These are phyloP conservation scores for Alethe diademata DNA, from an alignment of 2,113 vertebrate species.

Conservation along the genomic window DNA sequence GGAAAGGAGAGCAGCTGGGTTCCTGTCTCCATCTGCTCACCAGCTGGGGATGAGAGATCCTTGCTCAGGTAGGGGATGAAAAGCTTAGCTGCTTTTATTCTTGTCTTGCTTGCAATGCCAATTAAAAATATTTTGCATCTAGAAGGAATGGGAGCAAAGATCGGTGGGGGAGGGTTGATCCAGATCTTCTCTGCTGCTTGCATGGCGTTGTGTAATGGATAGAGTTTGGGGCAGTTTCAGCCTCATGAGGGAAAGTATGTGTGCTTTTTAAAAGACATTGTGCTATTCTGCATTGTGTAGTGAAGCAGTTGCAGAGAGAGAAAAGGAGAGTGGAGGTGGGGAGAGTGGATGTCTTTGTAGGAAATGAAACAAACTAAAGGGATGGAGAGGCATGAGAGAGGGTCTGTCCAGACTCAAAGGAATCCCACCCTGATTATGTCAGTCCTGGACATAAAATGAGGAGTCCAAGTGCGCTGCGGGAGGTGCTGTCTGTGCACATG, in stretches of 20 bases:
- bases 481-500: not conserved
- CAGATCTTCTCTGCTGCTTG: not conserved
- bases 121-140: conserved; percentile 42
- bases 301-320: not conserved
- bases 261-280: conserved; percentile 7
- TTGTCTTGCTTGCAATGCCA: not conserved
- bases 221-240: conserved; percentile 10
- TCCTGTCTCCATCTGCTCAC: conserved; percentile 45
- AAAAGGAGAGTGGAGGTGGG: not conserved
- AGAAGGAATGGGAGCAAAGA: not conserved
- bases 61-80: conserved; percentile 59
- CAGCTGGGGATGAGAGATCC: conserved; percentile 56
- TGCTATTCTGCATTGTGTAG: not conserved
- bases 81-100: conserved; percentile 38
- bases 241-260: not conserved
- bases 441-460: not conserved
- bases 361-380: not conserved
- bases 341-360: not conserved
- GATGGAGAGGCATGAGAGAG: not conserved
- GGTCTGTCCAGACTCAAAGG: not conserved
- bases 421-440: conserved; percentile 6
- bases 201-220: not conserved
- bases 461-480: not conserved
- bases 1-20: conserved; percentile 61
- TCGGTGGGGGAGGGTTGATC: not conserved